A percentile compares a stretch with the other conserved stretches of the same genome.
Conservation (phyloP, 2,113 vertebrate genomes). For the Hemiprocne comata region DNA sequence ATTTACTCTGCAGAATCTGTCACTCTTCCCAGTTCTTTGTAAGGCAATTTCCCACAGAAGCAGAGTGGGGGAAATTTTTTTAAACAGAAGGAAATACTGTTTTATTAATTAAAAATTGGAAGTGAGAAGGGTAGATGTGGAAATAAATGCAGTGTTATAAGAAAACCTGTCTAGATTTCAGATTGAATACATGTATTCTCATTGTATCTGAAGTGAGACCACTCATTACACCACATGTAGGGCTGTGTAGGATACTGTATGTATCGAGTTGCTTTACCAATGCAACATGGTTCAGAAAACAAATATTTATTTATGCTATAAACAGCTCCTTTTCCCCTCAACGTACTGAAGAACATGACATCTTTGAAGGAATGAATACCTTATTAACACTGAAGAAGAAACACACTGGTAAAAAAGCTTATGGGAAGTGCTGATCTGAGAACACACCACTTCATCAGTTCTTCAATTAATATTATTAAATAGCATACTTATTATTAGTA, state of each 20-base stretch:
- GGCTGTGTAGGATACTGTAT: too few species aligned
- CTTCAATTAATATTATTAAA: background rate
- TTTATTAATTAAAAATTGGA: background rate
- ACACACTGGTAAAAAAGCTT: background rate
- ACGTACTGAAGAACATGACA: background rate
- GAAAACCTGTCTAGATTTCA: background rate
- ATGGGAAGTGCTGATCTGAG: background rate
- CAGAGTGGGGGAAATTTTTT: background rate
- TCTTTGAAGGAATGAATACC: background rate
- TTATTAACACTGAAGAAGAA: background rate
- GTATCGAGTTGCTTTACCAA: background rate
- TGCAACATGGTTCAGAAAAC: background rate
- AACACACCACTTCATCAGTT: background rate
- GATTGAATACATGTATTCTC: background rate
- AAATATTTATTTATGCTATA: background rate
- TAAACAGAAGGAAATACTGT: background rate
- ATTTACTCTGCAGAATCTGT: background rate
- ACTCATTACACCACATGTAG: background rate
- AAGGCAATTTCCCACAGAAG: background rate
- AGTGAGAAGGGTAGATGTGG: background rate
- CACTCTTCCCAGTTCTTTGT: background rate
- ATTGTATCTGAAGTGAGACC: background rate
- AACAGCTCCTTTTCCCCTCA: background rate
- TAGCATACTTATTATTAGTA: background rate
- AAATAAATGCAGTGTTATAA: background rate